A percentile compares a stretch with the other conserved stretches of the same genome.
Conservation (phyloP, 2,113 vertebrate genomes). For the Epinephelus lanceolatus region DNA sequence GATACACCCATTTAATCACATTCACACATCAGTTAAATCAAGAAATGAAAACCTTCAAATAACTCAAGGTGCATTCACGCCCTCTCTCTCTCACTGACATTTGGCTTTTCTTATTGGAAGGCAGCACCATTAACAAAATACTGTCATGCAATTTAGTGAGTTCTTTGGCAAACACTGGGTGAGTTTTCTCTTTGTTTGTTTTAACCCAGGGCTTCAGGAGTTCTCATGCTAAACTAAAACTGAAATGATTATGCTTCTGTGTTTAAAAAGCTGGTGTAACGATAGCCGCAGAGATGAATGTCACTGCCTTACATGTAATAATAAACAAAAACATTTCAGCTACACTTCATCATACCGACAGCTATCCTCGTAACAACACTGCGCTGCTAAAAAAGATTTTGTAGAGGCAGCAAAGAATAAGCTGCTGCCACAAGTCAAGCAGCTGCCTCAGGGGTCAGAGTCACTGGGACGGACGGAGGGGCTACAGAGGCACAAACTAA, state of each 20-base stretch:
- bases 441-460: constrained; percentile 34
- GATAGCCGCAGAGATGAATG: neutral
- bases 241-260: neutral
- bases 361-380: neutral
- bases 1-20: constrained; percentile 73
- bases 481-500: constrained; percentile 29
- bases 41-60: constrained; percentile 68
- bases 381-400: constrained; percentile 31
- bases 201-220: neutral
- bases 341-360: constrained; percentile 17
- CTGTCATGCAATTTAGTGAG: constrained; percentile 27
- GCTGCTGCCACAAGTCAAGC: constrained; percentile 45
- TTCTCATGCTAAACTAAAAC: neutral
- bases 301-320: constrained; percentile 19
- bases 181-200: neutral
- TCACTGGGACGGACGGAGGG: constrained; percentile 26
- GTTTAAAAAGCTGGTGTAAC: constrained; percentile 5
- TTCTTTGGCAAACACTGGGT: constrained; percentile 22
- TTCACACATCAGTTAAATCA: constrained; percentile 67
- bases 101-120: constrained; percentile 42
- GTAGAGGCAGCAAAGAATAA: constrained; percentile 21
- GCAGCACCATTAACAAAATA: constrained; percentile 37
- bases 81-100: constrained; percentile 41
- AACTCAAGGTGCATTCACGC: constrained; percentile 54
- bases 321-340: constrained; percentile 14